A percentile compares a stretch with the other conserved stretches of the same genome.
Evolutionary conservation across 2,888 invertebrate genomes (phyloP).

Genomic region (Diarsia rubi): DNA sequence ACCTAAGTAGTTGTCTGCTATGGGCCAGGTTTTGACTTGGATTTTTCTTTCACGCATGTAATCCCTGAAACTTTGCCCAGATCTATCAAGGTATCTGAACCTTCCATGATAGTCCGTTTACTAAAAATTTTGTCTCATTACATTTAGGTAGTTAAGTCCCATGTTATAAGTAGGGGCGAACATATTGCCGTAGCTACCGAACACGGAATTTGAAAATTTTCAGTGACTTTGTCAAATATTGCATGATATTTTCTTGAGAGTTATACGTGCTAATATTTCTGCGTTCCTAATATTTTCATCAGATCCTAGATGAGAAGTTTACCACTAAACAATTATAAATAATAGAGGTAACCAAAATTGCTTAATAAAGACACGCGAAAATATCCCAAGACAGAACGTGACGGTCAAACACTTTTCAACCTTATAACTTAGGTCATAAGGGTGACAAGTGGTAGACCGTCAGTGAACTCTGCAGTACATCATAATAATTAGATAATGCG

Average conservation of each 20-base stretch:
- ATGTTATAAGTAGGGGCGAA: background rate
- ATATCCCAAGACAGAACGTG: constrained; percentile 13
- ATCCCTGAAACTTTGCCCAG: background rate
- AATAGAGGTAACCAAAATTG: constrained; percentile 42
- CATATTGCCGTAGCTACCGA: background rate
- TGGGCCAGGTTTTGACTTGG: background rate
- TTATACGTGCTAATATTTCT: background rate
- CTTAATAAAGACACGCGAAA: constrained; percentile 44
- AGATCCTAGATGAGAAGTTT: background rate
- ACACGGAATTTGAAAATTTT: background rate
- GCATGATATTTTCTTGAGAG: background rate
- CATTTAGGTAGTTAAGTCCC: background rate
- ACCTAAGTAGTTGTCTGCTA: background rate
- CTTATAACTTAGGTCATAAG: background rate
- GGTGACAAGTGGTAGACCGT: background rate
- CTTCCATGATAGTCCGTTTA: too few relatives aligned
- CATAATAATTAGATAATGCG: constrained; percentile 57
- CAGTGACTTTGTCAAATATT: background rate
- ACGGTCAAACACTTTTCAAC: background rate
- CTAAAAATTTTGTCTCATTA: background rate
- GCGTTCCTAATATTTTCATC: background rate
- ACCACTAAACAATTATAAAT: constrained; percentile 16
- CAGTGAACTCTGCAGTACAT: constrained; percentile 1
- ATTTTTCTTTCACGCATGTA: background rate
- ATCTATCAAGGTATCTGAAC: too few relatives aligned